Percentiles rank a stretch among this genome's conserved stretches.
Conservation (phyloP, 2,113 vertebrate genomes). For the Gobio gobio region DNA sequence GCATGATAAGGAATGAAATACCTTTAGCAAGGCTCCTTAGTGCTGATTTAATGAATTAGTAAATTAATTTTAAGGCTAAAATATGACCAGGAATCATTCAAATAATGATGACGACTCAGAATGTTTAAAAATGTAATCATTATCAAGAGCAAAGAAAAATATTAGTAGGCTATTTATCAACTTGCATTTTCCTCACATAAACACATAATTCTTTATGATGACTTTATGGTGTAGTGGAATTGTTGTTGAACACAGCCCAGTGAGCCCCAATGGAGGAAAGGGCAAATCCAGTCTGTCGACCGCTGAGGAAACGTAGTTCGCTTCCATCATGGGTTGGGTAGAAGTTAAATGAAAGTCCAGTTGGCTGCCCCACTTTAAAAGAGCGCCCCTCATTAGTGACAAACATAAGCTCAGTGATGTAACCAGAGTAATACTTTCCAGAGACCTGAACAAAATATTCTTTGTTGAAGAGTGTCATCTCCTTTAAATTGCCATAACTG, state of each 20-base stretch:
- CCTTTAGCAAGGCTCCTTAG: too few species aligned
- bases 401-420: slow-evolving; percentile 59
- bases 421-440: slow-evolving; percentile 58
- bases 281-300: background rate
- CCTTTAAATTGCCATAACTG: fast-evolving
- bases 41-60: too few species aligned
- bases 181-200: background rate
- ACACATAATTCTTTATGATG: background rate
- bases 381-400: slow-evolving; percentile 57
- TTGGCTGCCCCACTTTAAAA: slow-evolving; percentile 45
- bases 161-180: background rate
- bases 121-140: too few species aligned
- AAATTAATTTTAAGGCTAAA: too few species aligned
- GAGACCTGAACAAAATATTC: slow-evolving; percentile 58
- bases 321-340: background rate
- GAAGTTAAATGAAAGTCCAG: slow-evolving; percentile 58
- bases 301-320: slow-evolving; percentile 58
- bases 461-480: slow-evolving; percentile 36
- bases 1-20: too few species aligned
- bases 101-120: too few species aligned
- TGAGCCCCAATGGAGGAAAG: slow-evolving; percentile 59
- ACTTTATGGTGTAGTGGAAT: background rate
- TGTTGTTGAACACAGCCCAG: slow-evolving; percentile 52
- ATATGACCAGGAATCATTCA: too few species aligned
- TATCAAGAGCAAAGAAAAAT: too few species aligned